phyloP scores from a whole-genome alignment of 2,888 invertebrate genomes.

The Pandemis heparana region DNA sequence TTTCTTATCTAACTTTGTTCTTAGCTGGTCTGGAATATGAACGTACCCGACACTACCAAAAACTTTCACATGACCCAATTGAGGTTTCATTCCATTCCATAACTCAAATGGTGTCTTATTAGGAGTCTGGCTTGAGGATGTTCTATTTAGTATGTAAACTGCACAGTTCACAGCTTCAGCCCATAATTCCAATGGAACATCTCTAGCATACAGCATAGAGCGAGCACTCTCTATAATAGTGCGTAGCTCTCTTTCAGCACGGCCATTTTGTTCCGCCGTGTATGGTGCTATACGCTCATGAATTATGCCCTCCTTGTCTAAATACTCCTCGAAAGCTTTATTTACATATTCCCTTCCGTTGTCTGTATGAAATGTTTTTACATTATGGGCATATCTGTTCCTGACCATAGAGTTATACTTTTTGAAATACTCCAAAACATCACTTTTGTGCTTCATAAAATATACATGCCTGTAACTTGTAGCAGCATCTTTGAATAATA shows the following conservation, averaged over 20 bases:
- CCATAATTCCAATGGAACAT: conserved; percentile 52
- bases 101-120: conserved; percentile 53
- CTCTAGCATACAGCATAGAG: conserved; percentile 50
- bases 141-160: conserved; percentile 58
- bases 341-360: conserved; percentile 47
- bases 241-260: conserved; percentile 54
- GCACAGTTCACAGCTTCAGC: conserved; percentile 62
- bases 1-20: conserved; percentile 50
- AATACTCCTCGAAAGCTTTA: conserved; percentile 45
- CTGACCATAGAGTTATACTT: conserved; percentile 46
- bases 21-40: conserved; percentile 54
- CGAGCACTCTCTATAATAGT: conserved; percentile 54
- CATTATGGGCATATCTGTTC: conserved; percentile 44
- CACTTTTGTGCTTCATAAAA: conserved; percentile 46
- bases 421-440: conserved; percentile 42
- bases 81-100: conserved; percentile 51
- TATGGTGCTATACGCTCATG: conserved; percentile 54
- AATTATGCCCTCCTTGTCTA: conserved; percentile 47
- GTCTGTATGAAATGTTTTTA: conserved; percentile 43
- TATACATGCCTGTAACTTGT: conserved; percentile 45
- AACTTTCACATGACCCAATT: conserved; percentile 45
- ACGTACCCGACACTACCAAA: conserved; percentile 55
- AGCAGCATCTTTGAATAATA: conserved; percentile 48
- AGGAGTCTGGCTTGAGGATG: conserved; percentile 49
- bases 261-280: conserved; percentile 55